These are phyloP conservation scores for Hiodon alosoides DNA, from an alignment of 2,113 vertebrate genomes.

Conservation along the genomic window DNA sequence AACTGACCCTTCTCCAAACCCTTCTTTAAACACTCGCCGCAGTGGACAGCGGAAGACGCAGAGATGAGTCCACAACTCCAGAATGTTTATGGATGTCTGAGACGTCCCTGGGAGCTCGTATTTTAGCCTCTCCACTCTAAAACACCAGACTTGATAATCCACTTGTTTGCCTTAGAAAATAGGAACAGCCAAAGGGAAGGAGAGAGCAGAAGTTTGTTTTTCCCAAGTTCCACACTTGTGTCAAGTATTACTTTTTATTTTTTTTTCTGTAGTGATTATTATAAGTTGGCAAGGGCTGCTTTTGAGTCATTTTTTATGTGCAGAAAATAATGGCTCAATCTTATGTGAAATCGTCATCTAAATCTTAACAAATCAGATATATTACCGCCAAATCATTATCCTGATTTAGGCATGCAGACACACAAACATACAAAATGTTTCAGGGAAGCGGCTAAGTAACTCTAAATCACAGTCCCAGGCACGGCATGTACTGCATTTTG, in stretches of 20 bases:
- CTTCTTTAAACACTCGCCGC: constrained; percentile 8
- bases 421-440: too few relatives aligned
- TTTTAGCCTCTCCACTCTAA: constrained; percentile 1
- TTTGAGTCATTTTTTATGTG: too few relatives aligned
- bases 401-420: too few relatives aligned
- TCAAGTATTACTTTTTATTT: not conserved
- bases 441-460: too few relatives aligned
- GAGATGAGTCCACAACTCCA: not conserved
- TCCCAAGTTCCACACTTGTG: not conserved
- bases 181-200: not conserved
- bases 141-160: not conserved
- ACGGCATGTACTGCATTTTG: too few relatives aligned
- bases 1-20: constrained; percentile 1
- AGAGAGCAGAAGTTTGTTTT: not conserved
- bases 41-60: not conserved
- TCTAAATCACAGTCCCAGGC: too few relatives aligned
- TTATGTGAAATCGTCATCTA: too few relatives aligned
- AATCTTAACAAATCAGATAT: too few relatives aligned
- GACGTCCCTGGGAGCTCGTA: not conserved
- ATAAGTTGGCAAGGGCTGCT: not conserved
- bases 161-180: too few relatives aligned
- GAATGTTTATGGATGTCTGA: constrained; percentile 12
- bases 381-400: too few relatives aligned
- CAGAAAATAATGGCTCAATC: too few relatives aligned
- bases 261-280: not conserved